Conservation (phyloP, 2,888 invertebrate genomes). For the Caenorhabditis angaria region DNA sequence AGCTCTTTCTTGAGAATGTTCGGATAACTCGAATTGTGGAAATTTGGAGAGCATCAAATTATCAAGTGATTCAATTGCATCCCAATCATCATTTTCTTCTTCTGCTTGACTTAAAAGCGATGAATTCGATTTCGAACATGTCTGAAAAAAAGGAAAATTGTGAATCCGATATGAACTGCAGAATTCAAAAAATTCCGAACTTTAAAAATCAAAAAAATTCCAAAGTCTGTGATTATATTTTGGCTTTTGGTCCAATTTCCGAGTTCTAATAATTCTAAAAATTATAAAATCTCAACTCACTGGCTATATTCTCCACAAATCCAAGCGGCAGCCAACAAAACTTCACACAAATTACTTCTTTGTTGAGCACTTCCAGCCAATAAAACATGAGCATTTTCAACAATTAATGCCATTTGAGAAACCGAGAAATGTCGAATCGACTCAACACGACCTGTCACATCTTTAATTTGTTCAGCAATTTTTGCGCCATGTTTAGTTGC, state of each 20-base stretch:
- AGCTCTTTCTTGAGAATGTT: slow-evolving; percentile 94
- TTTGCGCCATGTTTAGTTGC: slow-evolving; percentile 92
- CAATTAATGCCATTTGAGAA: slow-evolving; percentile 82
- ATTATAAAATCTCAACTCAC: slow-evolving; percentile 76
- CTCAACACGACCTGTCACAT: slow-evolving; percentile 95
- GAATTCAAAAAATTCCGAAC: no score
- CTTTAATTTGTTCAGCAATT: slow-evolving; percentile 83
- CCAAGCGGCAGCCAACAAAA: slow-evolving; percentile 96
- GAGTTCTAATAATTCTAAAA: no score
- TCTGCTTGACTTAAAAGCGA: slow-evolving; percentile 64
- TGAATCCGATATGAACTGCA: no score
- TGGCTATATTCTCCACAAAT: slow-evolving; percentile 94
- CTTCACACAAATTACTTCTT: slow-evolving; percentile 79
- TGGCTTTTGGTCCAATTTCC: no score
- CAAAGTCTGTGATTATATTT: no score
- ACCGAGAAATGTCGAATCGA: slow-evolving; percentile 94
- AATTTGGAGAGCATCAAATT: slow-evolving; percentile 79
- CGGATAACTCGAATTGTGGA: slow-evolving; percentile 87
- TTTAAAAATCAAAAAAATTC: no score
- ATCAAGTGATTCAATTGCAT: slow-evolving; percentile 73
- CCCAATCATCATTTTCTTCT: slow-evolving; percentile 76
- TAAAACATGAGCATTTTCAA: slow-evolving; percentile 71
- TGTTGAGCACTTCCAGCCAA: slow-evolving; percentile 69
- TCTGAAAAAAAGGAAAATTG: slow-evolving; percentile 70
- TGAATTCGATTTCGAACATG: slow-evolving; percentile 77